Conservation (phyloP, 2,113 vertebrate genomes). For the Osmerus mordax region DNA sequence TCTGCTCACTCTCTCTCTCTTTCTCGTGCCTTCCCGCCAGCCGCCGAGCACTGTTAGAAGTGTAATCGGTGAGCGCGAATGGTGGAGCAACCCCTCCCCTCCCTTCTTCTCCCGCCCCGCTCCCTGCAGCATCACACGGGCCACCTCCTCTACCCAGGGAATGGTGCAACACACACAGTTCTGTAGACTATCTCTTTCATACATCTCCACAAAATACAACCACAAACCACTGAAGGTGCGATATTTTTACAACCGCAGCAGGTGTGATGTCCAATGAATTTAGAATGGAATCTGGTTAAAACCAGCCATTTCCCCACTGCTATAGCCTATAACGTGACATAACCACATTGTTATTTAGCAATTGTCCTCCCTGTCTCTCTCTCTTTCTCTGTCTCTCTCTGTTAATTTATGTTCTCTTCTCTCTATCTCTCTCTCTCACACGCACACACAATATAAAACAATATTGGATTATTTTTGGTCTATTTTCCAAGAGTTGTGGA, state of each 20-base stretch:
- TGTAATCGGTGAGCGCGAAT: conserved; percentile 63
- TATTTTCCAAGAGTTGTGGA: too few relatives aligned
- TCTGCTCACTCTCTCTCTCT: conserved; percentile 23
- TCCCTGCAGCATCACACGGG: conserved; percentile 74
- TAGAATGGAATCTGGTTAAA: too few relatives aligned
- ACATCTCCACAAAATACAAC: conserved; percentile 1
- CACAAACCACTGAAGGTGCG: conserved; percentile 10
- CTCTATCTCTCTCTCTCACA: neutral
- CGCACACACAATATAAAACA: conserved; percentile 2
- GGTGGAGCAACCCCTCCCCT: conserved; percentile 68
- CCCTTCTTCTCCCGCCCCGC: conserved; percentile 53
- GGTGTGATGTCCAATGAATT: too few relatives aligned
- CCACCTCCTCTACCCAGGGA: conserved; percentile 74
- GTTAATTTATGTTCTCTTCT: conserved; percentile 8
- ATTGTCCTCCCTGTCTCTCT: neutral
- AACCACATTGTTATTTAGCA: too few relatives aligned
- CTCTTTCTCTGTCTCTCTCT: conserved; percentile 10
- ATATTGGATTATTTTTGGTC: too few relatives aligned
- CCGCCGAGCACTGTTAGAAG: conserved; percentile 65
- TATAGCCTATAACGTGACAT: too few relatives aligned
- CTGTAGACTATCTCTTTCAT: neutral
- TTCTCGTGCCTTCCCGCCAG: conserved; percentile 67
- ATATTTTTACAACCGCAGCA: too few relatives aligned
- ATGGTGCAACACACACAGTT: conserved; percentile 77
- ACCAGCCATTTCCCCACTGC: too few relatives aligned